phyloP scores from a whole-genome alignment of 2,797 vertebrate species.

The Rhodeus uyekii region DNA sequence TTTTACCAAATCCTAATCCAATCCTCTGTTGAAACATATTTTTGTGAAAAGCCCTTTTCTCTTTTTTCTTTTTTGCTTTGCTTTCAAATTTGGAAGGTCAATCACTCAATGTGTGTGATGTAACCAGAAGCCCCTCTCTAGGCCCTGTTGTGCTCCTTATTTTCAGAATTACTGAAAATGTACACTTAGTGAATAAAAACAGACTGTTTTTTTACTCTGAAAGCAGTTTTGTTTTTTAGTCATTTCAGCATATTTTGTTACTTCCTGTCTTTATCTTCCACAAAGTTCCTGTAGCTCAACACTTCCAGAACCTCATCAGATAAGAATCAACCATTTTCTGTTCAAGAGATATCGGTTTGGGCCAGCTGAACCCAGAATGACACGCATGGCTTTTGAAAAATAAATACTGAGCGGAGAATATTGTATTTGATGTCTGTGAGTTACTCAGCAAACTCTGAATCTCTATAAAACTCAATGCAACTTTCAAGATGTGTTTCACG shows the following conservation, averaged over 20 bases:
- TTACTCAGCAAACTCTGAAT: background rate
- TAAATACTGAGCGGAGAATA: background rate
- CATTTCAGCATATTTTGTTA: background rate
- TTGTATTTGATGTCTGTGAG: background rate
- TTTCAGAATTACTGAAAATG: background rate
- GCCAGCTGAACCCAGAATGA: background rate
- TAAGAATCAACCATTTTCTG: slow-evolving; percentile 3
- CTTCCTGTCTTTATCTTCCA: slow-evolving; percentile 19
- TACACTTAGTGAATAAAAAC: background rate
- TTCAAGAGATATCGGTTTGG: background rate
- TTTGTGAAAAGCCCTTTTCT: background rate
- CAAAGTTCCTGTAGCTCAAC: background rate
- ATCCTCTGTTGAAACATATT: background rate
- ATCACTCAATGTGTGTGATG: background rate
- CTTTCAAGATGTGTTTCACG: background rate
- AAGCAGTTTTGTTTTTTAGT: background rate
- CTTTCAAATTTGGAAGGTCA: background rate
- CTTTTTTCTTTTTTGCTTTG: background rate
- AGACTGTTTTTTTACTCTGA: background rate
- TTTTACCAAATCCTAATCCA: background rate
- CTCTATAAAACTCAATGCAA: background rate
- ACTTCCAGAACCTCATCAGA: slow-evolving; percentile 28
- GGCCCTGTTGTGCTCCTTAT: background rate
- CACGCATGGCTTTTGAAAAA: background rate
- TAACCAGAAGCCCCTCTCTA: background rate